Base-by-base conservation (phyloP, 2,113 vertebrate genomes). In the Macroglossus sobrinus region DNA sequence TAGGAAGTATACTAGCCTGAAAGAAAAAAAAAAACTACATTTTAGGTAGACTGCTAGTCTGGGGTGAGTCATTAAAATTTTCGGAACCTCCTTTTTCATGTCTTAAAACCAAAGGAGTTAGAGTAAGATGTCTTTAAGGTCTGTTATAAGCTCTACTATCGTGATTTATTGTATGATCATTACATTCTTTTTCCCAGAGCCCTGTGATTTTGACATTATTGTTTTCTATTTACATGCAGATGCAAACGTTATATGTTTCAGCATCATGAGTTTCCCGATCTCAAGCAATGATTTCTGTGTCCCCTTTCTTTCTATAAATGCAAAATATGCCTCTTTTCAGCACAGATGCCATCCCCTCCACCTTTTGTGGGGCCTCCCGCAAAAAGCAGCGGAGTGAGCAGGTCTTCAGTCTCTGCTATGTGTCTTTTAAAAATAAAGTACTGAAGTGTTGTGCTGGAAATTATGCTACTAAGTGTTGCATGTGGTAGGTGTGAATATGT, bases 401-500 rank as follows among this genome's bases (percentile, higher is more conserved):
- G 89, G 74, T 64, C 92, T 96, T 85, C 55, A 64, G 53, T 85
- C 7, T 88, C 85, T 63, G 78, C 93, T 93, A 71, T 92, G 79
- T 94, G 97, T 97, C 97, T 96, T 96, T 96, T 94, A 91, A 96
- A 96, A 96, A 95, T 95, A 97, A 98, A 97, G 93, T 61, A 95
- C 93, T 87, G 21, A 97, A 96, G 91, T 93, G 93, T 92, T 84
- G 92, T 93, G 89, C 94, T 97, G 97, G 97, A 97, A 98, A 97
- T 97, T 95, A 94, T 95, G 97, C 96, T 95, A 91, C 95, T 95
- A 95, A 89, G 93, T 96, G 97, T 96, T 95, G 64, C 66, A 87
- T 95, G 96, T 81, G 91, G 97, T 97, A 97, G 97, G 97, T 98
- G 97, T 96, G 97, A 97, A 96, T 92, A 59, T 89, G 78, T 97